Evolutionary conservation across 2,797 vertebrate genomes (phyloP), one percentile per base, ranked within the genome.

Genomic region (Apogon talboti): DNA sequence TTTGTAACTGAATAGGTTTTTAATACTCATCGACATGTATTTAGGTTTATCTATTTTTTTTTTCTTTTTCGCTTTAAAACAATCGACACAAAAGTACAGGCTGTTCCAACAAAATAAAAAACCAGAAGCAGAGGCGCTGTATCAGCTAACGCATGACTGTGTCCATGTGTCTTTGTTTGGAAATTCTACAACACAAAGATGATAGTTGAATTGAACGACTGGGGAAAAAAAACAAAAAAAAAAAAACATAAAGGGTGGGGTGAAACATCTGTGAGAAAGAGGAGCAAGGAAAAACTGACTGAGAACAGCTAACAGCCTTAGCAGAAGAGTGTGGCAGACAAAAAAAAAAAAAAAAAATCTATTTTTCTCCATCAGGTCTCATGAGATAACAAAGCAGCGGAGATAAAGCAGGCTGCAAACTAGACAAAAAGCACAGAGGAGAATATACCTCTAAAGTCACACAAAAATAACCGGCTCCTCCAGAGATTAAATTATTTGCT

Each of bases 341-440:
- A 78, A 37, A 41, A 41, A 79, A 11, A 16, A 64, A 48, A 56
- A 83, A 71, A 73, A n/a, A n/a, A 50, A 71, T 80, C 67, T 62
- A 44, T 82, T 87, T 81, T 70, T 75, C 63, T 73, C 61, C 78
- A 82, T 86, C 78, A 69, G 58, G 76, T 83, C 84, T 84, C 80
- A 73, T 74, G 81, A 87, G 86, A 90, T 86, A 87, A 80, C 74
- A 86, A 74, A 79, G 78, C 67, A 78, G 74, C 66, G 57, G 61
- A 86, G 81, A 79, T 82, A 71, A 82, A 87, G 73, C 37, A 28
- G 43, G 44, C 70, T 74, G 65, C 76, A 88, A 80, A 81, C 59
- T 46, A 77, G 71, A 83, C 69, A 81, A 60, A 80, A 83, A 78
- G 50, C 67, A 66, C 53, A 49, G 19, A 84, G 64, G 45, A 78